Percentiles rank a stretch among this genome's conserved stretches.
Conservation (phyloP, 2,797 vertebrate species). For the Manis crassicaudata region DNA sequence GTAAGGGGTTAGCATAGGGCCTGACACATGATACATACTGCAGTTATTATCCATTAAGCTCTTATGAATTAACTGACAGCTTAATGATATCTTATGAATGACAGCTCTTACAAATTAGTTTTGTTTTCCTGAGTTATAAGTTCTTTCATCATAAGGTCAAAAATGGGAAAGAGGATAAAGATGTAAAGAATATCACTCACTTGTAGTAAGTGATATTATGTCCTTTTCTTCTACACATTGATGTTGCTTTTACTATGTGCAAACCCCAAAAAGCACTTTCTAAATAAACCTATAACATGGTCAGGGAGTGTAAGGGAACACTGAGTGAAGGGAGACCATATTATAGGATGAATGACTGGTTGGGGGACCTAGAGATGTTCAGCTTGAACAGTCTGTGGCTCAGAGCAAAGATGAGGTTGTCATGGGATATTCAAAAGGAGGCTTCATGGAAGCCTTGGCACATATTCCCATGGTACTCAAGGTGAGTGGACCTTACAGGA, state of each 20-base stretch:
- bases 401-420: background rate
- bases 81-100: background rate
- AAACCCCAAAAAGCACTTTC: background rate
- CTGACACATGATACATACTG: background rate
- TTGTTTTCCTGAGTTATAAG: background rate
- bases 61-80: no score
- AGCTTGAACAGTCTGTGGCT: background rate
- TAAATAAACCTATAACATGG: background rate
- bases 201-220: background rate
- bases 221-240: background rate
- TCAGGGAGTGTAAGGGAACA: background rate
- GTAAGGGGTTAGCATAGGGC: background rate
- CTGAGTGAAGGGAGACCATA: background rate
- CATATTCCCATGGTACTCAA: background rate
- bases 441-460: background rate
- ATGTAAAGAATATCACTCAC: background rate
- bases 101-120: background rate
- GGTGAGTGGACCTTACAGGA: background rate
- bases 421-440: background rate
- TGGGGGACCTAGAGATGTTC: background rate
- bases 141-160: background rate
- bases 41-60: background rate
- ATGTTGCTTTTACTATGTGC: background rate
- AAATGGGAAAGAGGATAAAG: background rate
- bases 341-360: background rate